phyloP scores from a whole-genome alignment of 2,888 invertebrate species.

The Glaucopsyche alexis region DNA sequence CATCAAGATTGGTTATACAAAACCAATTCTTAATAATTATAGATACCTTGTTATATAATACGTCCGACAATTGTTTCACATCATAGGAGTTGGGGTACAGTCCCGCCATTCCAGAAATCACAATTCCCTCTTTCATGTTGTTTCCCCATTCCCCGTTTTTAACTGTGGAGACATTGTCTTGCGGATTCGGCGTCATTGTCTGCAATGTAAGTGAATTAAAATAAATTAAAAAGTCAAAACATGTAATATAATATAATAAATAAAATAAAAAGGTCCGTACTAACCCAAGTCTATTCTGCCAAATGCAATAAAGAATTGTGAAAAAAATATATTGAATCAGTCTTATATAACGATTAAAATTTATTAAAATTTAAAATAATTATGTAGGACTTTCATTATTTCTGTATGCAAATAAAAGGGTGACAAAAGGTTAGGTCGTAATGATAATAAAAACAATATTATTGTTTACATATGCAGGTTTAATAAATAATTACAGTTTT shows the following conservation, averaged over 20 bases:
- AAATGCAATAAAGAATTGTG: background rate
- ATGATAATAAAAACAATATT: background rate
- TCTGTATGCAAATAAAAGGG: conserved; percentile 1
- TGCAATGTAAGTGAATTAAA: background rate
- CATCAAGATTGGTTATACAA: too few species aligned
- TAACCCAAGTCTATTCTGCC: background rate
- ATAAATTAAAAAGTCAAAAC: background rate
- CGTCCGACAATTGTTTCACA: conserved; percentile 78
- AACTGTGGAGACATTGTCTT: background rate
- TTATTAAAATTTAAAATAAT: background rate
- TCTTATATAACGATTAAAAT: background rate
- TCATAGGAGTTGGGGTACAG: conserved; percentile 82
- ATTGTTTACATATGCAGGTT: background rate
- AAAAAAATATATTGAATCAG: background rate
- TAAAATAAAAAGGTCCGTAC: background rate
- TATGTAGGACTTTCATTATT: background rate
- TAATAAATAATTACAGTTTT: background rate
- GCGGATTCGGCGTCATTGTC: background rate
- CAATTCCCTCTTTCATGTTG: conserved; percentile 48
- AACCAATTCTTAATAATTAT: background rate
- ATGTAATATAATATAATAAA: background rate
- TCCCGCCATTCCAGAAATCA: conserved; percentile 78
- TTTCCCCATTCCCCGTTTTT: background rate
- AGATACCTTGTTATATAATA: conserved; percentile 76
- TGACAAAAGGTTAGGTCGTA: background rate